Base-by-base conservation (phyloP, 2,113 vertebrate species). In the Cervus canadensis region DNA sequence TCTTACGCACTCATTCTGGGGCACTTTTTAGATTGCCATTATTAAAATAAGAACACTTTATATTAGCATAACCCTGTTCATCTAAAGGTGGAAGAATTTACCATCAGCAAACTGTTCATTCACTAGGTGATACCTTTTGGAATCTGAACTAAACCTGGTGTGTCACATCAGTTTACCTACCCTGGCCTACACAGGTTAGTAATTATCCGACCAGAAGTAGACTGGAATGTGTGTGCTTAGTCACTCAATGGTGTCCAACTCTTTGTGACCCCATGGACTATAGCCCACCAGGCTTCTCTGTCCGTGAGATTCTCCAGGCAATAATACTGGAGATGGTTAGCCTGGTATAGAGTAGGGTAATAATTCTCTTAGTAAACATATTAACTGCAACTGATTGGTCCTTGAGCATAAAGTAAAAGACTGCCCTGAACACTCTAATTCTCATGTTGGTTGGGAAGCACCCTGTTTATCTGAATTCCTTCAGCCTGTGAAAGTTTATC, bases 401-500 rank as follows among this genome's bases (percentile, higher is more conserved):
- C 71, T 23, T 48, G 50, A 96, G 91, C 17, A 88, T 91, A 82
- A 12, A 12, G 13, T 48, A 28, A 93, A 87, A 57, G 71, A 95
- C 56, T 92, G 89, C 36, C 59, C 83, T 83, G 62, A 94, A 11
- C 15, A 93, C 87, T 96, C 54, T 83, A 83, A 91, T 43, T 94
- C 40, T 95, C 50, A 64, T 2, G 5, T 64, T 87, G 40, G 28
- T 96, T 26, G 91, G 85, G 89, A 98, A 98, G 56, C 57, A 96
- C 19, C 85, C n/a, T 92, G 52, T n/a, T 96, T 89, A 89, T 96
- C 86, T 97, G 81, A 85, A 62, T 96, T 97, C 94, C 93, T 98
- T 93, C 88, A 97, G 84, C 33, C 92, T 97, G 52, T 92, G 36
- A 94, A 98, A 97, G 26, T 91, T 98, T 88, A 93, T 97, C 76